Percentiles rank a stretch among this genome's conserved stretches.
Evolutionary conservation across 2,888 invertebrate genomes (phyloP).

Genomic region (Folsomia manolachei): DNA sequence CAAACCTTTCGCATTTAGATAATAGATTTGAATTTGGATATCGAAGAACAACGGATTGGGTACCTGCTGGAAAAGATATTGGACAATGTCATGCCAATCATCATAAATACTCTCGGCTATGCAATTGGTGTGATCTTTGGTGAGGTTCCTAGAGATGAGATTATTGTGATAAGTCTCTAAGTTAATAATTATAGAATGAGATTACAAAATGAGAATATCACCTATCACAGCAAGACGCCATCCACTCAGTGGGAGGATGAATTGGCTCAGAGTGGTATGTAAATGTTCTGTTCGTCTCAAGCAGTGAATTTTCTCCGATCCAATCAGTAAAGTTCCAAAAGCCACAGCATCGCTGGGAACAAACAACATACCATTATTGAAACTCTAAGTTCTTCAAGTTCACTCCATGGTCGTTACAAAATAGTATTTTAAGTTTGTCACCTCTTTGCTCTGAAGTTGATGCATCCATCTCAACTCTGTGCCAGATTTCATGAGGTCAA

Average conservation of each 20-base stretch:
- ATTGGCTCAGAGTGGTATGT: slow-evolving; percentile 38
- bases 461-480: slow-evolving; percentile 39
- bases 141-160: too few species aligned
- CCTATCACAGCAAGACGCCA: slow-evolving; percentile 37
- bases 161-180: too few species aligned
- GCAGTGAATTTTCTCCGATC: slow-evolving; percentile 29
- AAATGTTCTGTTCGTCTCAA: slow-evolving; percentile 34
- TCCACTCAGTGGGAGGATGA: slow-evolving; percentile 37
- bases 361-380: too few species aligned
- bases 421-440: background rate
- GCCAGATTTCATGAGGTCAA: slow-evolving; percentile 34
- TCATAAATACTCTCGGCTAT: slow-evolving; percentile 39
- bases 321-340: slow-evolving; percentile 41
- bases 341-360: slow-evolving; percentile 33
- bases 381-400: too few species aligned
- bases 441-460: slow-evolving; percentile 34
- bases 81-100: slow-evolving; percentile 35
- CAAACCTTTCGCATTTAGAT: background rate
- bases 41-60: background rate
- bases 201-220: too few species aligned
- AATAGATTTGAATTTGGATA: background rate
- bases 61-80: slow-evolving; percentile 32
- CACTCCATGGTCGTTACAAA: background rate
- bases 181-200: too few species aligned
- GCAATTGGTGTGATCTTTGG: slow-evolving; percentile 37